Conservation (phyloP, 2,797 vertebrate species). For the Danio choprae region DNA sequence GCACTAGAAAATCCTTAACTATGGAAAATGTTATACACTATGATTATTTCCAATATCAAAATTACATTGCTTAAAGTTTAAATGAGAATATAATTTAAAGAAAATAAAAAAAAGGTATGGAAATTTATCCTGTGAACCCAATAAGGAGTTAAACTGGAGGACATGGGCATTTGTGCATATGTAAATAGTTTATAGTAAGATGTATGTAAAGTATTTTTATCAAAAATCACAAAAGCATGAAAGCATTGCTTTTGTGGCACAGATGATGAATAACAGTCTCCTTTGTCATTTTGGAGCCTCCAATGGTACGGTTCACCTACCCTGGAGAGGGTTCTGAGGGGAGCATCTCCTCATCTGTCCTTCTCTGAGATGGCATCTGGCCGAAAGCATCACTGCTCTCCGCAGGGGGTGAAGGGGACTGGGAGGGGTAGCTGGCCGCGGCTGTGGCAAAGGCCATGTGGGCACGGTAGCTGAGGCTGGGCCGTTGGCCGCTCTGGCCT, state of each 20-base stretch:
- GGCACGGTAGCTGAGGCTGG: conserved; percentile 84
- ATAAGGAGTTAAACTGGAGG: conserved; percentile 34
- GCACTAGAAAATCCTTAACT: conserved; percentile 49
- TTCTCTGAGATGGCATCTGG: conserved; percentile 92
- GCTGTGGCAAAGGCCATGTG: conserved; percentile 91
- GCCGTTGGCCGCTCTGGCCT: conserved; percentile 81
- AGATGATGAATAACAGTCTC: conserved; percentile 68
- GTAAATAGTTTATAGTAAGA: conserved; percentile 37
- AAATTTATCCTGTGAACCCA: conserved; percentile 58
- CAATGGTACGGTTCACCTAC: conserved; percentile 86
- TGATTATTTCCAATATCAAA: conserved; percentile 14
- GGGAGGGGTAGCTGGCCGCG: conserved; percentile 90
- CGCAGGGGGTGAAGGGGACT: conserved; percentile 85
- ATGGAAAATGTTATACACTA: conserved; percentile 44
- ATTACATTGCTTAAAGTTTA: conserved; percentile 21
- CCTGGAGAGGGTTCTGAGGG: conserved; percentile 96
- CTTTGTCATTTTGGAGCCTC: conserved; percentile 72
- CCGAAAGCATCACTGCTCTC: conserved; percentile 93
- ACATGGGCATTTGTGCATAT: conserved; percentile 47
- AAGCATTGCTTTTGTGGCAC: conserved; percentile 51
- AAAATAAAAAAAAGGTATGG: conserved; percentile 37
- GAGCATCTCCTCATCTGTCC: conserved; percentile 94
- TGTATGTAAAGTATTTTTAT: conserved; percentile 29
- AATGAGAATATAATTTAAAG: conserved; percentile 15
- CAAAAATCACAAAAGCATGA: conserved; percentile 56